A percentile compares a stretch with the other conserved stretches of the same genome.
These are phyloP conservation scores for Ceyx margarethae DNA, from an alignment of 2,113 vertebrate genomes.

Conservation along the genomic window DNA sequence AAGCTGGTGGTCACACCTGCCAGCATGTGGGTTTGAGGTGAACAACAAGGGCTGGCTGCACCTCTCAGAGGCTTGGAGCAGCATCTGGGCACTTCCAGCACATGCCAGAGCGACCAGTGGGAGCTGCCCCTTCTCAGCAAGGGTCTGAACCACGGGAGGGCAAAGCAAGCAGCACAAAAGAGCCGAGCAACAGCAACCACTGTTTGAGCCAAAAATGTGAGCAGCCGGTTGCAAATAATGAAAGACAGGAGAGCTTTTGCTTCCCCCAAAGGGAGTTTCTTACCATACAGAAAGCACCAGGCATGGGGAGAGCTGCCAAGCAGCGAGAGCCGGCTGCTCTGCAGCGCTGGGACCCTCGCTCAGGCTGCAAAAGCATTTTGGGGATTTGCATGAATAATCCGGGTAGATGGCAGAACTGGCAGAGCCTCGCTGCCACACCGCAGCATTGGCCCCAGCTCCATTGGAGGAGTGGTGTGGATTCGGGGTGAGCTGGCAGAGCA, in stretches of 20 bases:
- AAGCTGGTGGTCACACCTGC: no score
- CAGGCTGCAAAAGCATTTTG: neutral
- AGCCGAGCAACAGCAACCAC: neutral
- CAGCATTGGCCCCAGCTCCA: neutral
- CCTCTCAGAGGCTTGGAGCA: neutral
- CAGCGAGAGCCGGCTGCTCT: neutral
- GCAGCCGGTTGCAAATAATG: neutral
- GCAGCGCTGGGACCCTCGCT: neutral
- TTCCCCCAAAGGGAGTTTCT: neutral
- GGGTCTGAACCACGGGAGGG: neutral
- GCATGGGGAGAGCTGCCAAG: neutral
- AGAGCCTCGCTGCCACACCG: rapidly evolving
- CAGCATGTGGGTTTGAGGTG: no score
- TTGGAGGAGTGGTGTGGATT: neutral
- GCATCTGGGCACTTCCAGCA: neutral
- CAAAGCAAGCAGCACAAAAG: neutral
- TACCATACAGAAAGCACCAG: neutral
- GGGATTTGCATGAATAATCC: neutral
- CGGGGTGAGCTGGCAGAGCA: neutral
- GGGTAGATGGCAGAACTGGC: neutral
- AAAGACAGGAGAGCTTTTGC: neutral
- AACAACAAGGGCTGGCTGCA: neutral
- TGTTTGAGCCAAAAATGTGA: neutral
- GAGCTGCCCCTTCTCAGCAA: neutral
- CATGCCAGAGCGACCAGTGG: neutral